phyloP scores from a whole-genome alignment of 1,140 invertebrate genomes.

The Neuroterus valhalla region DNA sequence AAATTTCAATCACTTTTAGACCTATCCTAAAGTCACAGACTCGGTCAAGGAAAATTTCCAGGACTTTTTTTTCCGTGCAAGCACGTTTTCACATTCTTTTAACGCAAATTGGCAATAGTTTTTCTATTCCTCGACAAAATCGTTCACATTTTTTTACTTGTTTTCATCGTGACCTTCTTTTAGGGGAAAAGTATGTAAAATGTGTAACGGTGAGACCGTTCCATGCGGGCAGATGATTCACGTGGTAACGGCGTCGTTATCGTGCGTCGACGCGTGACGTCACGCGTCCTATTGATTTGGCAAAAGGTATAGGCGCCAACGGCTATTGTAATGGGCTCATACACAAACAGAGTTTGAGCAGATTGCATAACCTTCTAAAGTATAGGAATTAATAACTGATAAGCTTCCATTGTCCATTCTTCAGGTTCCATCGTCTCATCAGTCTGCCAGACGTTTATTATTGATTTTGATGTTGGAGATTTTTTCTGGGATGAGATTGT shows the following conservation, averaged over 20 bases:
- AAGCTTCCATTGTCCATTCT: not conserved
- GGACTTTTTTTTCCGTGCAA: too few species aligned
- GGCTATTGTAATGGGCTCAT: constrained; percentile 22
- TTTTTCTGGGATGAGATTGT: too few species aligned
- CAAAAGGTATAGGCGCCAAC: constrained; percentile 16
- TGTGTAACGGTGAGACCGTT: constrained; percentile 18
- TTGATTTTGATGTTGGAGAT: not conserved
- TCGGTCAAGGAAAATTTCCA: too few species aligned
- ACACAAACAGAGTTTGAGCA: constrained; percentile 3
- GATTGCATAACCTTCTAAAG: constrained; percentile 11
- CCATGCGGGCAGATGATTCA: constrained; percentile 1
- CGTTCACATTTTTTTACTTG: not conserved
- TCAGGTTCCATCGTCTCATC: not conserved
- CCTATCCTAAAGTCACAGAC: too few species aligned
- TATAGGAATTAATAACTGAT: not conserved
- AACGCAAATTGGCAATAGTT: too few species aligned
- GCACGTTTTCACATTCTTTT: too few species aligned
- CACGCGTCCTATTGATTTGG: constrained; percentile 40
- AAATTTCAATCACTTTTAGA: too few species aligned
- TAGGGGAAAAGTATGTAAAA: not conserved
- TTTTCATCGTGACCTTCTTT: not conserved
- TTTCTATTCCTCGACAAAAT: too few species aligned
- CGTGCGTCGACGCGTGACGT: constrained; percentile 37
- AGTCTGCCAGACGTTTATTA: not conserved
- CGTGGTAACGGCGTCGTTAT: constrained; percentile 19